Evolutionary conservation across 1,140 invertebrate genomes (phyloP), one percentile per base, ranked within the genome.

Genomic region (Schlechtendalia chinensis): DNA sequence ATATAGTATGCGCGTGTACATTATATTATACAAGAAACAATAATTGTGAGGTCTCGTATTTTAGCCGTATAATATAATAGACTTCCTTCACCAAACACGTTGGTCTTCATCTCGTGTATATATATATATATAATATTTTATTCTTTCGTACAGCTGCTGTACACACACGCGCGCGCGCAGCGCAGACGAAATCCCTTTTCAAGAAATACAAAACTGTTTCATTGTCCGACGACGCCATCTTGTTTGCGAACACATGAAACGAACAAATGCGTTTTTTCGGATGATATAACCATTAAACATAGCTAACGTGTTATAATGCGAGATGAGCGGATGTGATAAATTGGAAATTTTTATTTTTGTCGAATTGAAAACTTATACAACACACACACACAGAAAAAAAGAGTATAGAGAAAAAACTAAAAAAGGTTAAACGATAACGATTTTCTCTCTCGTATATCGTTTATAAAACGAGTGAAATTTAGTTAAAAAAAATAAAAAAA

Each of bases 201-300:
- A 29, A 54, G 50, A 32, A 54, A 17, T 24, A 72, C 27, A 72
- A 54, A 54, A 72, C 50, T n/a, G 69, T 54, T 32, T 72, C 69
- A 54, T 72, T 72, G 50, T 72, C 50, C 10, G 6, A 29, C 69
- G 69, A 72, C 69, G 69, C 69, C 69, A 72, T 72, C 69, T 72
- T 72, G 69, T 72, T 72, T 54, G 50, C 50, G 24, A 50, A 71
- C 22, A 47, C 27, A 69, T n/a, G 32, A 47, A 61, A 32, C 6
- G 27, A 24, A 50, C 17, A 53, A 72, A 72, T 47, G 17, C 27
- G 47, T 72, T 29, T 29, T 5, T 16, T 50, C 47, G 11, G 1
- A 50, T 50, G 47, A 14, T 50, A 14, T 12, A 12, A 50, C 47
- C 47, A 12, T 12, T 50, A n/a, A n/a, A n/a, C n/a, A 50, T 50